Percentiles rank a stretch among this genome's conserved stretches.
Conservation (phyloP, 2,113 vertebrate genomes). For the Pseudois nayaur region DNA sequence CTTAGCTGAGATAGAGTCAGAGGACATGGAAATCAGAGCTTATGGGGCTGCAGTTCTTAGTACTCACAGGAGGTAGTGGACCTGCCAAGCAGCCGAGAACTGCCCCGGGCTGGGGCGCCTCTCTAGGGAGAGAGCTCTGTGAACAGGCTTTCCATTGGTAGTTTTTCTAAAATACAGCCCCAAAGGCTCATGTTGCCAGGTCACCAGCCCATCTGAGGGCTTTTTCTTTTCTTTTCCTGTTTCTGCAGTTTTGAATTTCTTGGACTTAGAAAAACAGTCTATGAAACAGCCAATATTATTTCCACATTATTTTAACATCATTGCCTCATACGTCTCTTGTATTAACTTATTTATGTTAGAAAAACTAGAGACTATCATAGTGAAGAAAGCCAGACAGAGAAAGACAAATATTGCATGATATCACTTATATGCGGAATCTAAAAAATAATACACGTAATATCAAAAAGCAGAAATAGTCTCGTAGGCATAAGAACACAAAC, state of each 20-base stretch:
- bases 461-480: background rate
- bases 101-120: background rate
- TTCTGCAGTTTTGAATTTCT: background rate
- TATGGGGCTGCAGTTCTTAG: background rate
- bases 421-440: background rate
- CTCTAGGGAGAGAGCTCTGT: background rate
- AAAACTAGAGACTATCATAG: background rate
- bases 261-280: background rate
- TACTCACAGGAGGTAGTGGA: background rate
- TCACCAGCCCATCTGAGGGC: background rate
- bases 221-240: background rate
- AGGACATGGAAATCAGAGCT: background rate
- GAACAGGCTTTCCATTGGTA: background rate
- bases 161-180: background rate
- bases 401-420: background rate
- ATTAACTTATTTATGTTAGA: background rate
- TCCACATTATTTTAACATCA: background rate
- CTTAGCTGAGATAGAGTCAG: background rate
- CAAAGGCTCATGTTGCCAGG: background rate
- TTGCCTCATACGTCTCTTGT: background rate
- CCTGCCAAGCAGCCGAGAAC: background rate
- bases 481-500: background rate
- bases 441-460: background rate
- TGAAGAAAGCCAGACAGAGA: background rate
- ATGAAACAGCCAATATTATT: background rate